Conservation (phyloP, 2,888 invertebrate species). For the Chrysolina oricalcia region DNA sequence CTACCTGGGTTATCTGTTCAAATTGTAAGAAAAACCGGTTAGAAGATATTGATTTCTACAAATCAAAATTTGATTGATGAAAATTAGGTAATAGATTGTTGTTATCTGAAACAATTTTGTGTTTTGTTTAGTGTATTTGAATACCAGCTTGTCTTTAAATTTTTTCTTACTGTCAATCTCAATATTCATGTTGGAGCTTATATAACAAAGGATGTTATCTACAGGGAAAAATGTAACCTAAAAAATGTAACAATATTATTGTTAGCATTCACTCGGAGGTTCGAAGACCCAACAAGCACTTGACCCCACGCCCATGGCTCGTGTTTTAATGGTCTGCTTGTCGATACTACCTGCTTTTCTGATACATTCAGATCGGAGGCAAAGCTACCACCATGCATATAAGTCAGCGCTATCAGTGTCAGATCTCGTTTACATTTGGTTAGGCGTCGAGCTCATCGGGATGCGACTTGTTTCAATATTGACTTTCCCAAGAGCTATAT, state of each 20-base stretch:
- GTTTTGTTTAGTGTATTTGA: no score
- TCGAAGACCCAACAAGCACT: not conserved
- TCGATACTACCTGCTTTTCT: constrained; percentile 21
- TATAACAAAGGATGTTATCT: no score
- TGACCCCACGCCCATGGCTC: not conserved
- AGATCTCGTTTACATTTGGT: constrained; percentile 57
- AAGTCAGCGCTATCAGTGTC: constrained; percentile 61
- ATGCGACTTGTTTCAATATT: constrained; percentile 50
- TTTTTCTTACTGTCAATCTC: no score
- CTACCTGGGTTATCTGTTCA: no score
- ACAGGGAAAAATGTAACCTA: no score
- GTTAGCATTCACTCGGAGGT: not conserved
- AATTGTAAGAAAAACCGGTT: no score
- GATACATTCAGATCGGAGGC: constrained; percentile 30
- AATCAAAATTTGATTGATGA: no score
- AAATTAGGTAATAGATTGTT: no score
- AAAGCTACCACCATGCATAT: constrained; percentile 31
- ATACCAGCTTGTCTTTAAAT: no score
- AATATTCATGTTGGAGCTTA: no score
- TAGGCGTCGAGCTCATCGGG: constrained; percentile 54
- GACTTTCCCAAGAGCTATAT: constrained; percentile 49
- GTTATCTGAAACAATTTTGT: no score
- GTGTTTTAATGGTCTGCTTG: constrained; percentile 6
- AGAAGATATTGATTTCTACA: no score
- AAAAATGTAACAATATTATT: not conserved